These are phyloP conservation scores for Tragelaphus oryx DNA, from an alignment of 2,797 vertebrate genomes.

Conservation along the genomic window DNA sequence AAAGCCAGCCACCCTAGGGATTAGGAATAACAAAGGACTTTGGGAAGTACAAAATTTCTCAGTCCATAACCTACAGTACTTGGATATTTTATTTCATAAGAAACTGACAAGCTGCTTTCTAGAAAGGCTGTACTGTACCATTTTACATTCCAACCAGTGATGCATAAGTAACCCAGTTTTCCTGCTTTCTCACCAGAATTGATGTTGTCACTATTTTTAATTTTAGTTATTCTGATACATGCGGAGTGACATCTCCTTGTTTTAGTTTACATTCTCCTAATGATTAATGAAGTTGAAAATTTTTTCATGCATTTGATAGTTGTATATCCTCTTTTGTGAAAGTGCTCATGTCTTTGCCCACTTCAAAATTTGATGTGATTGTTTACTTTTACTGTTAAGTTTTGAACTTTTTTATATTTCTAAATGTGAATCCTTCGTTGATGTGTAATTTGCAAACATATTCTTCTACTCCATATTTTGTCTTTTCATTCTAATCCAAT, in stretches of 20 bases:
- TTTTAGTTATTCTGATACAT: neutral
- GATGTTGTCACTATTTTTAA: neutral
- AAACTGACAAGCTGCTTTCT: neutral
- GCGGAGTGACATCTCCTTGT: neutral
- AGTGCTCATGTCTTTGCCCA: neutral
- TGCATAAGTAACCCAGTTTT: neutral
- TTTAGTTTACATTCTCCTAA: neutral
- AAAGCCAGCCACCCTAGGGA: neutral
- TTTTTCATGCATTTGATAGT: neutral
- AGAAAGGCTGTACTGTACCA: neutral
- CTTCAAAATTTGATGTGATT: neutral
- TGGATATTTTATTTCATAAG: neutral
- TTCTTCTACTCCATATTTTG: neutral
- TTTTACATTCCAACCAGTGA: neutral
- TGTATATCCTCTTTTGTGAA: neutral
- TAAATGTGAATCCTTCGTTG: neutral
- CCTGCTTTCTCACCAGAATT: neutral
- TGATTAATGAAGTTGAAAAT: neutral
- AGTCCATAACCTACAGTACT: neutral
- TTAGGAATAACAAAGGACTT: neutral
- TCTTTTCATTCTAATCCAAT: neutral
- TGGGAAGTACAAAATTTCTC: neutral
- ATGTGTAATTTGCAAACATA: neutral
- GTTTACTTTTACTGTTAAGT: neutral
- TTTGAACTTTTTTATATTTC: neutral